Conservation (phyloP, 2,888 invertebrate species). For the Diarsia dahlii region DNA sequence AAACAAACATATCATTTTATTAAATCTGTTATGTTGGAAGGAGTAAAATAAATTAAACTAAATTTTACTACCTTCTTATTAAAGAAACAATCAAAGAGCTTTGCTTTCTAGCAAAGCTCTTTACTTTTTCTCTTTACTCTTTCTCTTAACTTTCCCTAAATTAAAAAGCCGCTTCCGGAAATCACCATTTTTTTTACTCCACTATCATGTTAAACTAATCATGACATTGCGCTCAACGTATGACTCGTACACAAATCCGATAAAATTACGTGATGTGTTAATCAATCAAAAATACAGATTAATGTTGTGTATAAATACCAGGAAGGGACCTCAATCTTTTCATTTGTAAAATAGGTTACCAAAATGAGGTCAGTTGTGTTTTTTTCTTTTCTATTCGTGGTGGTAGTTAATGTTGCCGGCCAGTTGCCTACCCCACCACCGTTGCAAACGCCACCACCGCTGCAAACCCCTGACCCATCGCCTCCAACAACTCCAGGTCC, state of each 20-base stretch:
- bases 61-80: not conserved
- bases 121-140: not conserved
- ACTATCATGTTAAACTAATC: slow-evolving; percentile 10
- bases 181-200: not conserved
- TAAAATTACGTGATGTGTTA: slow-evolving; percentile 15
- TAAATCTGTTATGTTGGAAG: too few relatives aligned
- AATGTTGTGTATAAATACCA: slow-evolving; percentile 53
- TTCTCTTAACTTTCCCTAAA: not conserved
- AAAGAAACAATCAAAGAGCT: too few relatives aligned
- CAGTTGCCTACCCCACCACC: slow-evolving; percentile 1
- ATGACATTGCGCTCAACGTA: slow-evolving; percentile 2
- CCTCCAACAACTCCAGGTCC: not conserved
- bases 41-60: too few relatives aligned
- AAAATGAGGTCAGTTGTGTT: slow-evolving; percentile 58
- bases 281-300: slow-evolving; percentile 51
- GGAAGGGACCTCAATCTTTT: not conserved
- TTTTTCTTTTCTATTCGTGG: slow-evolving; percentile 40
- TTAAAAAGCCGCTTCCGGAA: not conserved
- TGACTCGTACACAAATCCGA: slow-evolving; percentile 11
- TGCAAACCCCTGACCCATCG: slow-evolving; percentile 17
- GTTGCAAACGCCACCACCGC: slow-evolving; percentile 14
- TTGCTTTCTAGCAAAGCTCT: not conserved
- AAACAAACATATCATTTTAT: too few relatives aligned
- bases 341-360: slow-evolving; percentile 20
- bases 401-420: slow-evolving; percentile 46